phyloP scores from a whole-genome alignment of 2,888 invertebrate genomes.

The Hyposoter dolosus region DNA sequence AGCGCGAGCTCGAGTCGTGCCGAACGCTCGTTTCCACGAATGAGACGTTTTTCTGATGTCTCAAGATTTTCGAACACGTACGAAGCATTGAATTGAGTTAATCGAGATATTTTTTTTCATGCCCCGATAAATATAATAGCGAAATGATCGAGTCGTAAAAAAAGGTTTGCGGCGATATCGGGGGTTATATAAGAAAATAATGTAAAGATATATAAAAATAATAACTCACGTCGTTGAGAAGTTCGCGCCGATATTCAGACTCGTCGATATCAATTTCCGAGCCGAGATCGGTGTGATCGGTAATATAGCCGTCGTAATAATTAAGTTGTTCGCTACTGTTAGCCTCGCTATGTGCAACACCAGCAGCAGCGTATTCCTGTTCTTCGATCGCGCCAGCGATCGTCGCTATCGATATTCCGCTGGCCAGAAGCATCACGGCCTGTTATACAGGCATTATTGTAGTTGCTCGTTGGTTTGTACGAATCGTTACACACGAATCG shows the following conservation, averaged over 20 bases:
- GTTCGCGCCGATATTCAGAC: slow-evolving; percentile 90
- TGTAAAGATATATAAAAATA: neutral
- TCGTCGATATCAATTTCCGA: slow-evolving; percentile 90
- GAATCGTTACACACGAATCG: slow-evolving; percentile 44
- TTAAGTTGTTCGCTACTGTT: slow-evolving; percentile 76
- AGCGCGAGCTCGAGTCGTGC: no score
- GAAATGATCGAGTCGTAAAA: no score
- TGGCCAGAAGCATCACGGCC: slow-evolving; percentile 82
- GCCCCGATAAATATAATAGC: no score
- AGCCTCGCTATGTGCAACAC: slow-evolving; percentile 80
- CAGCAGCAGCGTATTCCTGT: slow-evolving; percentile 79
- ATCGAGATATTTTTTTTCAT: no score
- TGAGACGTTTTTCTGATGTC: no score
- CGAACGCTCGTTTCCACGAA: no score
- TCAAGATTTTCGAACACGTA: no score
- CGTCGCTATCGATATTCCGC: slow-evolving; percentile 82
- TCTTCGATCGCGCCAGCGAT: slow-evolving; percentile 83
- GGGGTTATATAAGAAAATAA: slow-evolving; percentile 11
- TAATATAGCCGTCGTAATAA: slow-evolving; percentile 87
- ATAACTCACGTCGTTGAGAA: slow-evolving; percentile 92
- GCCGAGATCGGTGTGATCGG: slow-evolving; percentile 92
- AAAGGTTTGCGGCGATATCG: neutral
- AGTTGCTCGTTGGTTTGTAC: slow-evolving; percentile 15
- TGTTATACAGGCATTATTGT: slow-evolving; percentile 72
- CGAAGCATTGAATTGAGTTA: no score